A percentile compares a stretch with the other conserved stretches of the same genome.
Conservation (phyloP, 2,113 vertebrate genomes). For the Elephantulus edwardii region DNA sequence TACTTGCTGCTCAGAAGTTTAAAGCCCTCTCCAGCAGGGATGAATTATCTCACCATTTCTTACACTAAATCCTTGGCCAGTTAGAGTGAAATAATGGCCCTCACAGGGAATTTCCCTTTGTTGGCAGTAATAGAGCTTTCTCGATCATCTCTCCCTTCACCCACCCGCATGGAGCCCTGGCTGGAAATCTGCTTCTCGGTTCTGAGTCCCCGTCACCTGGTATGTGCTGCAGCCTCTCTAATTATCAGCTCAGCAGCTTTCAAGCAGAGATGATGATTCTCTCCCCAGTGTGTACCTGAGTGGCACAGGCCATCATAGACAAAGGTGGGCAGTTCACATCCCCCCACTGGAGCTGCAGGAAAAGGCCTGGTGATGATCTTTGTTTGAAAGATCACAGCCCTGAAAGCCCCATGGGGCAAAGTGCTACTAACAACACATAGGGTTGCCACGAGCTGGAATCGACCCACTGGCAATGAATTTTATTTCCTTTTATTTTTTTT, state of each 20-base stretch:
- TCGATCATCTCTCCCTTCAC: not conserved
- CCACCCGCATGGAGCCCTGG: not conserved
- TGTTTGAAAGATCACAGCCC: too few species aligned
- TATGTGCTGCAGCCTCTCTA: not conserved
- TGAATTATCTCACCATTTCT: not conserved
- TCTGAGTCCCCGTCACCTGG: not conserved
- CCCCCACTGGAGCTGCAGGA: too few species aligned
- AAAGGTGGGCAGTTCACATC: too few species aligned
- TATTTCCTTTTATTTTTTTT: too few species aligned
- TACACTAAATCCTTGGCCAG: not conserved
- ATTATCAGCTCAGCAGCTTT: accelerated
- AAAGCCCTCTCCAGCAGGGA: not conserved
- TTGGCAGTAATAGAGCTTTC: not conserved
- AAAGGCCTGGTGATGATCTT: too few species aligned
- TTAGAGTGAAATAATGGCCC: not conserved
- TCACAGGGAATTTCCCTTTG: not conserved
- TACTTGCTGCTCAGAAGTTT: not conserved
- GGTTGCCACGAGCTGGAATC: too few species aligned
- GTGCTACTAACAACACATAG: too few species aligned
- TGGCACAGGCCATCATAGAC: too few species aligned
- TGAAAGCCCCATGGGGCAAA: too few species aligned
- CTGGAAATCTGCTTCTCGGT: not conserved
- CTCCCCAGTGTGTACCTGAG: not conserved
- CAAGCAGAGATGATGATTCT: accelerated
- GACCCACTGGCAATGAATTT: too few species aligned